These are phyloP conservation scores for Drosophila subobscura DNA, from an alignment of 1,140 invertebrate species.

Conservation along the genomic window DNA sequence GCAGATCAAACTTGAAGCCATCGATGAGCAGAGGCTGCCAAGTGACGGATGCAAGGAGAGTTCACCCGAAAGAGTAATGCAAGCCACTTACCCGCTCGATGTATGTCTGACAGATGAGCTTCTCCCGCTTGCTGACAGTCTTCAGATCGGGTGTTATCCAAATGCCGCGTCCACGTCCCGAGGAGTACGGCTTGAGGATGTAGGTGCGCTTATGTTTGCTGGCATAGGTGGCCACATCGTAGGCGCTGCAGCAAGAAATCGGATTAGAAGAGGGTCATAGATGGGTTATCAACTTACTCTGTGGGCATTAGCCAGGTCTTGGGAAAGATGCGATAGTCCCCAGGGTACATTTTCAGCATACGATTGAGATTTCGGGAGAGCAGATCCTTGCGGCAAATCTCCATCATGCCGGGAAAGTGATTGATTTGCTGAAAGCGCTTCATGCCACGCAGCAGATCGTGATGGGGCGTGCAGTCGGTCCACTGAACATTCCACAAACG, in stretches of 20 bases:
- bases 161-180: conserved; percentile 94
- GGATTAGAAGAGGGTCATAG: not conserved
- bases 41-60: conserved; percentile 11
- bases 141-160: conserved; percentile 90
- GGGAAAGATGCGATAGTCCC: conserved; percentile 95
- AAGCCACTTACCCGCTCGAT: conserved; percentile 84
- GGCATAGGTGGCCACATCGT: conserved; percentile 68
- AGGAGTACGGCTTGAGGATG: conserved; percentile 94
- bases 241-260: conserved; percentile 44
- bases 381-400: conserved; percentile 94
- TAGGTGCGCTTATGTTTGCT: conserved; percentile 89
- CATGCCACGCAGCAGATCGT: conserved; percentile 93
- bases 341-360: conserved; percentile 93
- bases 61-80: not conserved
- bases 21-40: conserved; percentile 93
- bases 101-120: conserved; percentile 93
- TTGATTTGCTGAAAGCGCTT: conserved; percentile 95
- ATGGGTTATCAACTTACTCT: conserved; percentile 86
- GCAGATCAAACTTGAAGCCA: conserved; percentile 98
- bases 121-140: conserved; percentile 90
- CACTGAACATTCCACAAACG: conserved; percentile 93
- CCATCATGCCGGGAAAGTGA: conserved; percentile 95
- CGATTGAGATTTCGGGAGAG: conserved; percentile 93
- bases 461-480: conserved; percentile 92
- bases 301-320: conserved; percentile 95